Conservation (phyloP, 2,888 invertebrate species). For the Troides aeacus region DNA sequence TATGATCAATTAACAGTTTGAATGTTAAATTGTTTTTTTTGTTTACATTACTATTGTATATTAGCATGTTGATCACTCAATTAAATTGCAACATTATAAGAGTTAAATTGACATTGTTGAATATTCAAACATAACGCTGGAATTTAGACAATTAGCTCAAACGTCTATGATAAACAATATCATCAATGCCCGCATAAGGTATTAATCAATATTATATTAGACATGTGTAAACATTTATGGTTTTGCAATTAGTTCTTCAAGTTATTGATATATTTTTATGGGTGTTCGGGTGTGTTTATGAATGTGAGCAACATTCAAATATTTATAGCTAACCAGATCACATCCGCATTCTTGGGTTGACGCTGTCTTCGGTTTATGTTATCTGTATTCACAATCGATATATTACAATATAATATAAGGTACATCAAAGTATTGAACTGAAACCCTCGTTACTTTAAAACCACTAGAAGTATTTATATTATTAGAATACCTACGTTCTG, state of each 20-base stretch:
- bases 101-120: slow-evolving; percentile 1
- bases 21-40: slow-evolving; percentile 7
- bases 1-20: not conserved
- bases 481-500: not conserved
- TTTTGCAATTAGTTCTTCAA: slow-evolving; percentile 24
- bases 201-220: slow-evolving; percentile 17
- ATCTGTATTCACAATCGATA: not conserved
- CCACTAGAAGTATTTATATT: not conserved
- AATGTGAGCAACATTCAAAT: slow-evolving; percentile 19
- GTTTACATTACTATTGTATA: slow-evolving; percentile 2
- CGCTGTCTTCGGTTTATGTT: not conserved
- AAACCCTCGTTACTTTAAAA: not conserved
- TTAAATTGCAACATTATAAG: not conserved
- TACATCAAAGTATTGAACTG: not conserved
- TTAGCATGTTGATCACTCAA: slow-evolving; percentile 6
- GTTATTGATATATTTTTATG: slow-evolving; percentile 26
- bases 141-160: not conserved
- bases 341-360: slow-evolving; percentile 19
- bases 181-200: slow-evolving; percentile 1
- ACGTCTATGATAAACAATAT: slow-evolving; percentile 2
- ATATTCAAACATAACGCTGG: not conserved
- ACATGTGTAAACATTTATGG: slow-evolving; percentile 16
- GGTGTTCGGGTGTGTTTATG: slow-evolving; percentile 25
- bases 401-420: not conserved
- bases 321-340: slow-evolving; percentile 24